Evolutionary conservation across 2,113 vertebrate species (phyloP).

Genomic region (Urocynchramus pylzowi): DNA sequence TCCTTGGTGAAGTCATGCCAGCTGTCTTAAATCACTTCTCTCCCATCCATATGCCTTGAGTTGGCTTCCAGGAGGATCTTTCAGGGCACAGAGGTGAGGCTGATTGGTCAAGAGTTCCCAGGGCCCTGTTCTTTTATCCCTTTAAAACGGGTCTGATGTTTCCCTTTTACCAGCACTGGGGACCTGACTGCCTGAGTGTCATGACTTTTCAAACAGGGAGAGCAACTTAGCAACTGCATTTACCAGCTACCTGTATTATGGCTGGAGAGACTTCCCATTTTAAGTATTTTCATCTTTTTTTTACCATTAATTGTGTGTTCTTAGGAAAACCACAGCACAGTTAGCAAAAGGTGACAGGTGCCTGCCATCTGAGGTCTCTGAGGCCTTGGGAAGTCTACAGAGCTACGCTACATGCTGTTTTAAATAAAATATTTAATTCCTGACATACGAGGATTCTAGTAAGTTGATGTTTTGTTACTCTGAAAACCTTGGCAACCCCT

Average conservation of each 20-base stretch:
- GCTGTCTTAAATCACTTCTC: not conserved
- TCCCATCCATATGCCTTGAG: not conserved
- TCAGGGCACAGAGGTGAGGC: not conserved
- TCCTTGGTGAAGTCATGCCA: not conserved
- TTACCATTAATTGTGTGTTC: not conserved
- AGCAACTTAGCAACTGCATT: not conserved
- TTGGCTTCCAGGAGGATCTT: not conserved
- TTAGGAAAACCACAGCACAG: not conserved
- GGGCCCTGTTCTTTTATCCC: not conserved
- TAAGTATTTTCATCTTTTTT: not conserved
- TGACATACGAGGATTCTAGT: not conserved
- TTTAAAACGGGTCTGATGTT: not conserved
- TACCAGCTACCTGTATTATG: not conserved
- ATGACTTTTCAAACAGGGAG: not conserved
- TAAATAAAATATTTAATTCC: not conserved
- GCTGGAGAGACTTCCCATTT: not conserved
- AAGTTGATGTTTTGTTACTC: not conserved
- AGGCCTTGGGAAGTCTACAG: not conserved
- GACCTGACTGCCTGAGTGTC: not conserved
- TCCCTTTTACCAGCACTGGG: not conserved
- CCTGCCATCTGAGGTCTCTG: not conserved
- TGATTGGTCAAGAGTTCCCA: not conserved
- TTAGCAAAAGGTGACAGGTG: not conserved
- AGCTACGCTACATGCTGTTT: not conserved
- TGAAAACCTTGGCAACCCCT: not conserved